These are phyloP conservation scores for Euura saliciscinereae DNA, from an alignment of 1,140 invertebrate genomes.

Conservation along the genomic window DNA sequence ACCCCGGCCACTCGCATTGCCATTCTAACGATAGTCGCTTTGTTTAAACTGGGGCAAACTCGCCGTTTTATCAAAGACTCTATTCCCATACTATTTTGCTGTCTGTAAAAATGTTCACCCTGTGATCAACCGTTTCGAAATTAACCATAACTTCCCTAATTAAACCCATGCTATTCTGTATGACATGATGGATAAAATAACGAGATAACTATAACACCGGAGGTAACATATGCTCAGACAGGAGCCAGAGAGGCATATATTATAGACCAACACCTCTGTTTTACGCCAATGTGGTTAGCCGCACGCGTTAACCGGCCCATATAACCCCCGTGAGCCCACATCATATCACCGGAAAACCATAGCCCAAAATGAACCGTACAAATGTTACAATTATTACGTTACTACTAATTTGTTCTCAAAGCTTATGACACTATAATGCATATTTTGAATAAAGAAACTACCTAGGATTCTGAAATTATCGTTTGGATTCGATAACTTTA, in stretches of 20 bases:
- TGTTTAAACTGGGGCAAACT: conserved; percentile 2
- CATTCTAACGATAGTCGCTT: neutral
- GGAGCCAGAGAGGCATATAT: conserved; percentile 50
- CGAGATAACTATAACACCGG: neutral
- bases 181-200: neutral
- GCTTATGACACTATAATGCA: no score
- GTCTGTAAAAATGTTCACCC: no score
- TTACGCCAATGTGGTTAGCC: conserved; percentile 57
- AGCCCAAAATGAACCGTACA: neutral
- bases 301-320: conserved; percentile 60
- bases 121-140: no score
- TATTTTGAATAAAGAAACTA: no score
- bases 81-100: no score
- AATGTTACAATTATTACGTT: neutral
- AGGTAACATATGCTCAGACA: conserved; percentile 59
- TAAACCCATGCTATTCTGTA: no score
- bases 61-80: neutral
- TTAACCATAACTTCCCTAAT: no score
- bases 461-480: no score
- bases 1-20: neutral
- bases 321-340: neutral
- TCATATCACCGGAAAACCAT: neutral
- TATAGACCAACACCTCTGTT: conserved; percentile 55
- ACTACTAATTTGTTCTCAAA: no score
- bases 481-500: no score